Base-by-base conservation (phyloP, 2,797 vertebrate genomes). In the Schizothorax lantsangensis region DNA sequence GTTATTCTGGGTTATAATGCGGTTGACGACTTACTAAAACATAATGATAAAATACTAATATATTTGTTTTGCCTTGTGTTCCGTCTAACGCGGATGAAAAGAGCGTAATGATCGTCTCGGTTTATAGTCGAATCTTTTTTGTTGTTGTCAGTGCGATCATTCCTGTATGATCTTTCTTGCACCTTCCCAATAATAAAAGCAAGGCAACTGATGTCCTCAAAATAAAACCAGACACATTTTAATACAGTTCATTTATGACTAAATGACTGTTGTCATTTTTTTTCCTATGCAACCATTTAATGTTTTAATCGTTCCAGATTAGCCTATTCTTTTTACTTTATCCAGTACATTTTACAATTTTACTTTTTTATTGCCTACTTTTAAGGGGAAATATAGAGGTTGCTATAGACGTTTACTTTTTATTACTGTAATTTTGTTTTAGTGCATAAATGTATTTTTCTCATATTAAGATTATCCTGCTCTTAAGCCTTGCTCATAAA, bases 381-480 rank as follows among this genome's bases (percentile, higher is more conserved):
- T 62, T 64, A 12, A 5, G 57, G 11, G 1, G 1, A 47, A 84
- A 72, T 3, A 45, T 81, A 23, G 52, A 59, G 36, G 49, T 40
- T 38, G 38, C 57, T 30, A 62, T 9, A 36, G 7, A 71, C 30
- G 21, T 54, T 26, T 5, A 26, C 9, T 4, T 83, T 73, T 72
- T 72, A 57, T 73, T 73, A 59, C 17, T 33, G 17, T 33, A 17
- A 59, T 62, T 72, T 59, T 59, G 2, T 43, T 62, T 45, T 62
- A 40, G 38, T 45, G 69, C 52, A 59, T 57, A 83, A 54, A 72
- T 83, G 15, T 59, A 57, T 72, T 73, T 40, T 83, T 83, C 40
- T 68, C 68, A 26, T 52, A 57, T 83, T 83, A 36, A 57, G 15
- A 43, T 72, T 26, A 64, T 12, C n/a, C n/a, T 54, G 12, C 36